Evolutionary conservation across 2,888 invertebrate species (phyloP).

Genomic region (Escarpia spicata): DNA sequence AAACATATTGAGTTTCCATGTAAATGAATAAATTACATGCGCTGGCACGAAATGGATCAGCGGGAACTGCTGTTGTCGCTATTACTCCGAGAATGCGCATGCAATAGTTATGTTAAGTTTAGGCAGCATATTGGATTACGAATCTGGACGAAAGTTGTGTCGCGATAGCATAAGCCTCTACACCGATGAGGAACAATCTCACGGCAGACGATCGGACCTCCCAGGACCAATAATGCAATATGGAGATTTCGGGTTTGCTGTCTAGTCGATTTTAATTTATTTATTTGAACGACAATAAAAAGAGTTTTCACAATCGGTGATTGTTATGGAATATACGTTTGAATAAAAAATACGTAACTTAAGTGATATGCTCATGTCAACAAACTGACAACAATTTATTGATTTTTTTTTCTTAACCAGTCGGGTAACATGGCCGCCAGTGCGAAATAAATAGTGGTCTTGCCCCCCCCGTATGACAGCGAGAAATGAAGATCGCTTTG

Average conservation of each 20-base stretch:
- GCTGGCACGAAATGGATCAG: neutral
- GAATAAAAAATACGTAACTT: too few relatives aligned
- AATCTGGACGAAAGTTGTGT: too few relatives aligned
- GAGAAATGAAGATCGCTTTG: neutral
- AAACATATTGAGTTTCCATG: neutral
- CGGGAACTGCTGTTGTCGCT: neutral
- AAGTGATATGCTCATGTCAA: neutral
- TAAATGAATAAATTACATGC: conserved; percentile 16
- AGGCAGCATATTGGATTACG: neutral
- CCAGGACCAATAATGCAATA: neutral
- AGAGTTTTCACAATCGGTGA: too few relatives aligned
- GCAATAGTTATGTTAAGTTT: neutral
- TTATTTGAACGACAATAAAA: too few relatives aligned
- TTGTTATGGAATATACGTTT: too few relatives aligned
- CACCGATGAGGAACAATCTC: neutral
- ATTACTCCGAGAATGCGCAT: neutral
- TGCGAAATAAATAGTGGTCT: neutral
- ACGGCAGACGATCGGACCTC: neutral
- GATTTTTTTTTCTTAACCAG: neutral
- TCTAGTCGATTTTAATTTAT: neutral
- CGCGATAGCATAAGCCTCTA: neutral
- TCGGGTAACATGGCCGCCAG: neutral
- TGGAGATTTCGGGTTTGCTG: neutral
- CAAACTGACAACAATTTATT: neutral
- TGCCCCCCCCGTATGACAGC: neutral